Evolutionary conservation across 1,140 invertebrate genomes (phyloP), one percentile per base, ranked within the genome.

Genomic region (Dendrolimus punctatus): DNA sequence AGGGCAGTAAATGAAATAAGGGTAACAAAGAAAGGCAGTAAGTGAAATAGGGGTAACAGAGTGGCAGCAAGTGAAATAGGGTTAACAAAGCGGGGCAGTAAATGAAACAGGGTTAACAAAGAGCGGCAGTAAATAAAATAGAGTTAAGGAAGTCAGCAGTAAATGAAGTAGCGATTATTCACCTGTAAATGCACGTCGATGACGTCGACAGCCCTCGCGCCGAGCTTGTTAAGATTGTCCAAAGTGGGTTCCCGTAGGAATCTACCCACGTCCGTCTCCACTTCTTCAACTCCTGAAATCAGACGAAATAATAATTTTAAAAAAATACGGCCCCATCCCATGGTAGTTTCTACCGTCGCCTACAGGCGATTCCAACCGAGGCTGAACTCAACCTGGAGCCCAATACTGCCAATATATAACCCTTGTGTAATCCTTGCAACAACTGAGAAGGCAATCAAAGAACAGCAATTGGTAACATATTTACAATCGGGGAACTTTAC

Each of bases 101-200:
- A 47, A 5, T 47, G 36, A 37, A 8, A 6, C 2, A 6, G 7
- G 6, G 45, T 9, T 9, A 6, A 8, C 10, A 8, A 9, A 10
- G 10, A 10, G 45, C 23, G 6, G 23, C 6, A 3, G 8, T 46
- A 10, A 6, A 46, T 10, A 4, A n/a, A 46, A 8, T 9, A 46
- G 10, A 5, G 10, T n/a, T 9, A 46, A 10, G 1, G 8, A 8
- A 46, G 5, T 6, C 8, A 23, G 40, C 39, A 49, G 7, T 40
- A 23, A n/a, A 23, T 8, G 6, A 7, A 36, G 7, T 10, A 10
- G 5, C 9, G 5, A 10, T 10, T 7, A 60, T 40, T 57, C 55
- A 86, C 83, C 71, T 80, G 66, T 53, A 84, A 49, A 55, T 87
- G 71, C 5, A 63, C 57, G 40, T 81, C 74, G 2, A 87, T 71